Evolutionary conservation across 2,113 vertebrate genomes (phyloP), one percentile per base, ranked within the genome.

Genomic region (Labeo rohita): DNA sequence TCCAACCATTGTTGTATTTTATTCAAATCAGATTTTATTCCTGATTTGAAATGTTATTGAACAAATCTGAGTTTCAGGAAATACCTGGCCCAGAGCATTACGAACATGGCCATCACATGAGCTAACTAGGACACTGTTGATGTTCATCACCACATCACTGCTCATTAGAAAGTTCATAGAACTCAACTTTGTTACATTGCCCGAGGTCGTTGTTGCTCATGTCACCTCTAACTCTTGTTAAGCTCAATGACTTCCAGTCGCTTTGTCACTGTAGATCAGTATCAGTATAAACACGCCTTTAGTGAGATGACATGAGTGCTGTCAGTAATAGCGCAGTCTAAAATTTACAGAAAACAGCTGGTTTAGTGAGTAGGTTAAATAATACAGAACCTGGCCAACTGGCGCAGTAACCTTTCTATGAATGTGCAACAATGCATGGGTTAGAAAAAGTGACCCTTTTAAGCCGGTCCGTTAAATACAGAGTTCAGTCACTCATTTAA

Each of bases 91-190:
- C 1, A 13, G 66, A 15, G 3, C 13, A 4, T 66, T 13, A 66
- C 13, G 28, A 15, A 66, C 6, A 5, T 28, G n/a, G 28, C 28
- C 28, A 28, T 28, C 28, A 28, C 28, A 28, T 28, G 28, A 28
- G 2, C 28, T 28, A 28, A 28, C 28, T 28, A 2, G 54, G 56
- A 61, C 56, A 61, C 52, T 54, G 56, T 61, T n/a, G 21, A 73
- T n/a, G 43, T 4, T 73, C 70, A 47, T 73, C 18, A 21, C 16
- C 39, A 72, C 68, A 11, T 45, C 18, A 73, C 72, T 73, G 70
- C 18, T n/a, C 72, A 74, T 47, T 73, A 74, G 10, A 74, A 74
- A 74, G 72, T 47, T 72, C 18, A 45, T 74, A 74, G 11, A 49
- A 47, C 11, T 49, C 21, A 47, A 47, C 36, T 43, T 70, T 70